Evolutionary conservation across 2,113 vertebrate genomes (phyloP).

Genomic region (Zapornia atra): DNA sequence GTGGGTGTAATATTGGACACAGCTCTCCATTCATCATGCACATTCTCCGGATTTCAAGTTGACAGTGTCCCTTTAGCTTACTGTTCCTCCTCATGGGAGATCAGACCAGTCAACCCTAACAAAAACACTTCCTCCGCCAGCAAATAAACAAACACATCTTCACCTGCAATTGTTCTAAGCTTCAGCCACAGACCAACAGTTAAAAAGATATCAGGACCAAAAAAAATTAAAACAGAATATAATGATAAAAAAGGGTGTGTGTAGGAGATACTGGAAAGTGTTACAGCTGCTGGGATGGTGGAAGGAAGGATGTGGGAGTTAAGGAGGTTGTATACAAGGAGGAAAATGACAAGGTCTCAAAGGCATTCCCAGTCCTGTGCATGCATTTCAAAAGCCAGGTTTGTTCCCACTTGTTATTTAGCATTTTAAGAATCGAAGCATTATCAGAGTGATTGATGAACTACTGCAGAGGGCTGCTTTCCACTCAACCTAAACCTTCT

Average conservation of each 20-base stretch:
- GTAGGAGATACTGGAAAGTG: constrained; percentile 53
- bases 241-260: neutral
- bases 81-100: constrained; percentile 11
- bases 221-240: neutral
- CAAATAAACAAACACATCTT: constrained; percentile 41
- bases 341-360: constrained; percentile 56
- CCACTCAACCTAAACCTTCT: constrained; percentile 1
- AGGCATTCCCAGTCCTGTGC: constrained; percentile 20
- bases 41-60: constrained; percentile 55
- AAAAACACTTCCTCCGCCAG: constrained; percentile 63
- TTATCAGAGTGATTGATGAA: neutral
- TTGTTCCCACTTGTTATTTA: neutral
- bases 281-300: constrained; percentile 16
- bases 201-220: neutral
- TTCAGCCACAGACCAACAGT: neutral
- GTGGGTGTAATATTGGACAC: constrained; percentile 57
- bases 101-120: neutral
- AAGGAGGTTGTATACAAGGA: constrained; percentile 47
- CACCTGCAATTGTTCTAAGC: constrained; percentile 32
- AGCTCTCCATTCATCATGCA: constrained; percentile 47
- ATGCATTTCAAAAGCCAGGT: neutral
- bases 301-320: constrained; percentile 72
- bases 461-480: neutral
- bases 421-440: neutral
- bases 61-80: constrained; percentile 31